Evolutionary conservation across 2,113 vertebrate species (phyloP), one percentile per base, ranked within the genome.

Genomic region (Lathamus discolor): DNA sequence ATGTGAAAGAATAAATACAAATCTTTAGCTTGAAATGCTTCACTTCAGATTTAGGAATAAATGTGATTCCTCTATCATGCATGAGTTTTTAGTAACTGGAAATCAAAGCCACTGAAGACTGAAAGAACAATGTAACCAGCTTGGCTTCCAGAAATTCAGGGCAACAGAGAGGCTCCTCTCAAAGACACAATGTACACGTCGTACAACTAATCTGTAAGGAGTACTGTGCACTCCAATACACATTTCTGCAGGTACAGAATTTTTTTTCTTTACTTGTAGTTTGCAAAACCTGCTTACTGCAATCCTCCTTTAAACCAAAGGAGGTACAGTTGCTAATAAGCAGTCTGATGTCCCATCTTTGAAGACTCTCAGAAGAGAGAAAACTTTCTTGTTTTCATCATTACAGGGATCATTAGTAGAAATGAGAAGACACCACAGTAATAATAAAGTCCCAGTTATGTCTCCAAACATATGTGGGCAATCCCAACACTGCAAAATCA

Each of bases 1-100:
- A 93, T 76, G 77, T 79, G 48, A 70, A 92, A 28, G 68, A 95
- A 93, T 81, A 88, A 95, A 90, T 79, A 82, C 44, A 84, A 68
- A 39, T 84, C 73, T 90, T 93, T 52, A 57, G 27, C 64, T 29
- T 86, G 73, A 44, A 93, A 93, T 28, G 41, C 7, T 80, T 83
- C 59, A 28, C 39, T 73, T 83, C 16, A 86, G 23, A 35, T 80
- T 90, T 80, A 81, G 92, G 79, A 84, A 94, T 79, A 93, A 80
- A 93, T 39, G 27, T 68, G 61, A 63, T 79, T 84, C 17, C 44
- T 88, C 88, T 81, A 83, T 44, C 43, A 13, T 14, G 14, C 51
- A 78, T 43, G 22, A 75, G 13, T 39, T 86, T 90, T 86, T 72
- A 81, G 48, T 44, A 68, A 75, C 16, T 61, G 9, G 17, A 92